Conservation (phyloP, 2,113 vertebrate genomes). For the Anser cygnoides region DNA sequence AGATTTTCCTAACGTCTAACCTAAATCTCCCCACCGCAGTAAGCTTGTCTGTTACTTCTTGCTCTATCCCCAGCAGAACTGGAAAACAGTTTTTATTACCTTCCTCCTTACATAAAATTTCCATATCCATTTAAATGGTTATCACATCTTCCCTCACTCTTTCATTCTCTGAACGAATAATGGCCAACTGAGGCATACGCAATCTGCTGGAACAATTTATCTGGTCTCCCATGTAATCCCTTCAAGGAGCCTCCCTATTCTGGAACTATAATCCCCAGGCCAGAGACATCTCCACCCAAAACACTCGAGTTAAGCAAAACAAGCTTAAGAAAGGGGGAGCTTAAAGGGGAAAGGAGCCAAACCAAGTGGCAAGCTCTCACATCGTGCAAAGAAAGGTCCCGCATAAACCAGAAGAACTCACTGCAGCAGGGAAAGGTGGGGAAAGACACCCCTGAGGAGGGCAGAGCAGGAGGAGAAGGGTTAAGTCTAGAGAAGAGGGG, state of each 20-base stretch:
- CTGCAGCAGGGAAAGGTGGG: not conserved
- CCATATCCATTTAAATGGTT: conserved; percentile 44
- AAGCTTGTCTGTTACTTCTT: not conserved
- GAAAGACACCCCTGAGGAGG: not conserved
- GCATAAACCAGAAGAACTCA: not conserved
- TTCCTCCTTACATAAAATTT: conserved; percentile 55
- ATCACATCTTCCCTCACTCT: conserved; percentile 3
- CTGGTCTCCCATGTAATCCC: not conserved
- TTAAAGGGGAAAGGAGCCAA: not conserved
- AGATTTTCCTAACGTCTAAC: conserved; percentile 54
- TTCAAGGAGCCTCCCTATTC: not conserved
- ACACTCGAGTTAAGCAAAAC: not conserved
- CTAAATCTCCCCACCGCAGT: conserved; percentile 13
- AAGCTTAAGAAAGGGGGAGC: not conserved
- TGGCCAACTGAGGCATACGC: not conserved
- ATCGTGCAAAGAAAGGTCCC: not conserved
- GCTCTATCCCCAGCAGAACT: not conserved
- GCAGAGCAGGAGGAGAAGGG: not conserved
- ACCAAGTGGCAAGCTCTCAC: not conserved
- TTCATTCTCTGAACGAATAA: not conserved
- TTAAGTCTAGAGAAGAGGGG: not conserved
- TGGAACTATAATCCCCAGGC: not conserved
- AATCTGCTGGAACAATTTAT: not conserved
- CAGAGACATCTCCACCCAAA: not conserved
- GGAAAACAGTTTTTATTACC: conserved; percentile 5